Conservation (phyloP, 2,888 invertebrate species). For the Leptinotarsa tumamoca region DNA sequence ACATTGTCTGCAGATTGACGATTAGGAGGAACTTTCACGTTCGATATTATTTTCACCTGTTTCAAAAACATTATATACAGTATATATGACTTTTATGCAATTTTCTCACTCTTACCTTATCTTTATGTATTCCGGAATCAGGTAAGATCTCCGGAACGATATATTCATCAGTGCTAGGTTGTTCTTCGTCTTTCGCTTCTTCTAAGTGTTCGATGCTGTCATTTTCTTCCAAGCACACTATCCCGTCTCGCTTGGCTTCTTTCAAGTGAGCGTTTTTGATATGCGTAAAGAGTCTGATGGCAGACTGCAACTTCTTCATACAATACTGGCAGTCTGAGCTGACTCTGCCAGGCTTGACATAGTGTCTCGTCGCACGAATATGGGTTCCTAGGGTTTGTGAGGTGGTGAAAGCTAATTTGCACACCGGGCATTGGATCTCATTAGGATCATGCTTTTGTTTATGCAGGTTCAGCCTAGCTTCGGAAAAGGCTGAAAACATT, state of each 20-base stretch:
- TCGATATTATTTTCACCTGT: conserved; percentile 55
- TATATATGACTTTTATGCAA: too few relatives aligned
- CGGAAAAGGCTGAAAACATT: conserved; percentile 72
- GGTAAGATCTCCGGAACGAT: conserved; percentile 49
- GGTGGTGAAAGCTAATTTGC: conserved; percentile 69
- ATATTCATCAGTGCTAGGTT: conserved; percentile 52
- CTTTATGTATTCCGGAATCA: conserved; percentile 44
- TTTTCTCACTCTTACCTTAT: conserved; percentile 39
- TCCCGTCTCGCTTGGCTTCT: conserved; percentile 75
- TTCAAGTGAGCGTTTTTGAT: conserved; percentile 75
- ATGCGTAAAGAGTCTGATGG: conserved; percentile 78
- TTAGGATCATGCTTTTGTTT: conserved; percentile 73
- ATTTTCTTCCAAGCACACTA: conserved; percentile 70
- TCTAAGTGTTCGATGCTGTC: conserved; percentile 49
- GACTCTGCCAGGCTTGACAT: conserved; percentile 37
- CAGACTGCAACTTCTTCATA: conserved; percentile 77
- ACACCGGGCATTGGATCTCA: conserved; percentile 70
- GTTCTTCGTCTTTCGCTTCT: conserved; percentile 56
- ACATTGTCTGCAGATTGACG: conserved; percentile 37
- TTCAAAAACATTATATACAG: conserved; percentile 2
- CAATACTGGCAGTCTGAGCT: conserved; percentile 78
- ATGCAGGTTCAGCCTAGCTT: conserved; percentile 78
- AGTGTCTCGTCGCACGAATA: conserved; percentile 71
- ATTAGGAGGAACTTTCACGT: conserved; percentile 53
- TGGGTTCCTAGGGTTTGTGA: conserved; percentile 64